These are phyloP conservation scores for Australoheros facetus DNA, from an alignment of 2,797 vertebrate species.

Conservation along the genomic window DNA sequence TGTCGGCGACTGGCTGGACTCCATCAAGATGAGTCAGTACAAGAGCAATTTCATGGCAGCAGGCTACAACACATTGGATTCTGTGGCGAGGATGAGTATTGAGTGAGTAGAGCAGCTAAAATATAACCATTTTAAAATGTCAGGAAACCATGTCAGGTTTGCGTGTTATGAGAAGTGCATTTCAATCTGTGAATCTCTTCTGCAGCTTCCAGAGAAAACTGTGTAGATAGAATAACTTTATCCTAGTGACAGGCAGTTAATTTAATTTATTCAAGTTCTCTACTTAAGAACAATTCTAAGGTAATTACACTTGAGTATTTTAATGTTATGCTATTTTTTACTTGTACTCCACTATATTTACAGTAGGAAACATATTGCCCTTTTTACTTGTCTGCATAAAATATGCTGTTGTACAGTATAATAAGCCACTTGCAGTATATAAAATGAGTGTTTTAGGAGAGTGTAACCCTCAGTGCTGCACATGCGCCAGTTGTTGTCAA, in stretches of 20 bases:
- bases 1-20: constrained; percentile 97
- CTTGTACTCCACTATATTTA: neutral
- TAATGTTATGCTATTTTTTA: neutral
- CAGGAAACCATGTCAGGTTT: constrained; percentile 6
- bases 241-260: neutral
- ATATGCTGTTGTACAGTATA: neutral
- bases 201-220: neutral
- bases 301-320: neutral
- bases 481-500: no score
- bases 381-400: neutral
- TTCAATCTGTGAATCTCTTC: neutral
- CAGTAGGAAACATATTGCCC: neutral
- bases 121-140: constrained; percentile 5
- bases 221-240: neutral
- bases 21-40: constrained; percentile 99
- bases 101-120: constrained; percentile 76
- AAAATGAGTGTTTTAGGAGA: no score
- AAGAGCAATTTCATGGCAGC: constrained; percentile 96
- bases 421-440: neutral
- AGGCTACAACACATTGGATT: constrained; percentile 94
- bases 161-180: neutral
- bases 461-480: no score
- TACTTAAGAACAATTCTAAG: neutral
- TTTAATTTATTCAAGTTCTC: neutral
- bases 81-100: constrained; percentile 85